Conservation (phyloP, 2,113 vertebrate species). For the Fukomys damarensis region DNA sequence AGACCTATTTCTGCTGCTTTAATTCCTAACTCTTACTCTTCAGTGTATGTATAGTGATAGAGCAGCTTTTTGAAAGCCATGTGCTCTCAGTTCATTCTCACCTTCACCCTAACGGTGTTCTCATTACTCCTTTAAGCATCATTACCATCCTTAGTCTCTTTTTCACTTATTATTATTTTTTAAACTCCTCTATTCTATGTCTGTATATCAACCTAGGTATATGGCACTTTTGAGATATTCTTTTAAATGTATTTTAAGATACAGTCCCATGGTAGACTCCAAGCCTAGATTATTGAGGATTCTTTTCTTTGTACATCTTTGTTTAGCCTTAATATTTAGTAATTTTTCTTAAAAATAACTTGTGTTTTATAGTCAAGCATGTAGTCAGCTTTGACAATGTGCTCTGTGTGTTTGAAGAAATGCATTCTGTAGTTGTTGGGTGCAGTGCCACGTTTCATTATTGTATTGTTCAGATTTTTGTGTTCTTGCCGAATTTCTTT, state of each 20-base stretch:
- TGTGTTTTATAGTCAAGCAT: background rate
- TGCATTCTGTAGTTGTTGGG: background rate
- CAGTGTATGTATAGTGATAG: background rate
- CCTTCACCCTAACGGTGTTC: background rate
- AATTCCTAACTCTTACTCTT: constrained; percentile 23
- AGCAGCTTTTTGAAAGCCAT: background rate
- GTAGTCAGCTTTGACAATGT: background rate
- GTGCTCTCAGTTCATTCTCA: background rate
- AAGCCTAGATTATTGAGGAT: background rate
- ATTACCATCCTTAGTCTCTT: background rate
- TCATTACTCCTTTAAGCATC: background rate
- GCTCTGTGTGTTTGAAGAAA: background rate
- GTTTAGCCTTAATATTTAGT: background rate
- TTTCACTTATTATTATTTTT: constrained; percentile 15
- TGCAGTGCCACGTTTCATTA: background rate
- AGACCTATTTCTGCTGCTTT: background rate
- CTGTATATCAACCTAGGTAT: background rate
- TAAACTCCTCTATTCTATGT: background rate
- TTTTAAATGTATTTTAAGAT: constrained; percentile 48
- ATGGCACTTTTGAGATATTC: background rate
- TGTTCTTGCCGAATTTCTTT: background rate
- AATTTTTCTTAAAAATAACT: constrained; percentile 54
- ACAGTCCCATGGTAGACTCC: background rate
- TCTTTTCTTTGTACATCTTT: constrained; percentile 41
- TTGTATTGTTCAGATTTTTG: background rate